Conservation (phyloP, 1,140 invertebrate species). For the Drosophila triauraria region DNA sequence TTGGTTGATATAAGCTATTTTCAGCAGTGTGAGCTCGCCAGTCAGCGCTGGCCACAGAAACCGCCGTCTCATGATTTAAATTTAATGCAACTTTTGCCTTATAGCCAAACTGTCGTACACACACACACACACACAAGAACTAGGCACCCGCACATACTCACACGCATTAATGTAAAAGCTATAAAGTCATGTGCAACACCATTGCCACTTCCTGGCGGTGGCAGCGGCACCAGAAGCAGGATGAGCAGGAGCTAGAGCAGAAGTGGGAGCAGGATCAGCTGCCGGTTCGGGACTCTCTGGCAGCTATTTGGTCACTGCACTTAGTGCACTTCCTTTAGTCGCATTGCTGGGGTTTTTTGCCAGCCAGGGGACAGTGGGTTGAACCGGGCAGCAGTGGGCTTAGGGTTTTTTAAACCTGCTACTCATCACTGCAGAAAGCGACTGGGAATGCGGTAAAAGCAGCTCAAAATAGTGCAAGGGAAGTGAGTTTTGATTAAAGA, state of each 20-base stretch:
- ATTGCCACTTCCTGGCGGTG: slow-evolving; percentile 60
- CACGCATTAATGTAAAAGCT: slow-evolving; percentile 59
- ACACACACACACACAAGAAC: neutral
- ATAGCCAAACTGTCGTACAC: slow-evolving; percentile 59
- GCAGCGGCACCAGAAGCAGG: slow-evolving; percentile 22
- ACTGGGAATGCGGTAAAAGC: neutral
- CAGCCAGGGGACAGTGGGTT: slow-evolving; percentile 19
- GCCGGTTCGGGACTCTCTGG: slow-evolving; percentile 48
- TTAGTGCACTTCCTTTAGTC: slow-evolving; percentile 74
- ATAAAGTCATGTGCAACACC: slow-evolving; percentile 78
- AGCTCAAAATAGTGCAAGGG: neutral
- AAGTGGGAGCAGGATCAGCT: slow-evolving; percentile 22
- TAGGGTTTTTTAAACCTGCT: slow-evolving; percentile 32
- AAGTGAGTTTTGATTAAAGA: neutral
- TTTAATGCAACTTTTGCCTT: slow-evolving; percentile 71
- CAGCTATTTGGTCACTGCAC: slow-evolving; percentile 78
- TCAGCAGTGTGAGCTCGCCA: slow-evolving; percentile 25
- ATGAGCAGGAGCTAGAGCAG: slow-evolving; percentile 16
- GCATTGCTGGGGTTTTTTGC: slow-evolving; percentile 60
- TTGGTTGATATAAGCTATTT: neutral
- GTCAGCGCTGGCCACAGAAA: slow-evolving; percentile 48
- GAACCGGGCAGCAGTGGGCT: slow-evolving; percentile 11
- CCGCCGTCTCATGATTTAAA: slow-evolving; percentile 76
- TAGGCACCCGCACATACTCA: neutral
- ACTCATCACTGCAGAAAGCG: slow-evolving; percentile 2